These are phyloP conservation scores for Platorchestia sp. DNA, from an alignment of 1,140 invertebrate genomes.

Conservation along the genomic window DNA sequence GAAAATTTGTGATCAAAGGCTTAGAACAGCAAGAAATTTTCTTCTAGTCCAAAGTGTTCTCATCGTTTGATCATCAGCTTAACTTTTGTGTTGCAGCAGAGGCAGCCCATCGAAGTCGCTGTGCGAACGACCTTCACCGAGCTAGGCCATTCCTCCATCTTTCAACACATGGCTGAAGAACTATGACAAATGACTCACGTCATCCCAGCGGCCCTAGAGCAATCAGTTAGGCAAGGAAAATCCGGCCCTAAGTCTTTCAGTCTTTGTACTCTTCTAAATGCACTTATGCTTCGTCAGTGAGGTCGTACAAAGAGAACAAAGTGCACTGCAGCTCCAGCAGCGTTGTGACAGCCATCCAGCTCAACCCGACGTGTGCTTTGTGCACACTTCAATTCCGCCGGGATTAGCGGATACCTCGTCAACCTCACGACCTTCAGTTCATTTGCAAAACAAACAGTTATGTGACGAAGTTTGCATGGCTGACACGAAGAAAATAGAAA, in stretches of 20 bases:
- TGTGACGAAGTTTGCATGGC: neutral
- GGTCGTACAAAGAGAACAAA: neutral
- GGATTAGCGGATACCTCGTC: neutral
- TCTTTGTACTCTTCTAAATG: neutral
- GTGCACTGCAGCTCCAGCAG: neutral
- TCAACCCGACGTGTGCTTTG: neutral
- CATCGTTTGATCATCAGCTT: neutral
- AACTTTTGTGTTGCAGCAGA: neutral
- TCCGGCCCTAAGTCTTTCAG: neutral
- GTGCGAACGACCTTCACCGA: neutral
- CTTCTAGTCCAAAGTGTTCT: neutral
- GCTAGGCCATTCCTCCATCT: neutral
- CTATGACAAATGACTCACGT: neutral
- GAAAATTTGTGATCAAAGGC: neutral
- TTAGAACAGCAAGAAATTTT: neutral
- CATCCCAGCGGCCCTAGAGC: neutral
- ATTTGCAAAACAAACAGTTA: neutral
- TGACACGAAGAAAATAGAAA: no score
- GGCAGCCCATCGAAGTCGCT: neutral
- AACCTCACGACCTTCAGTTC: neutral
- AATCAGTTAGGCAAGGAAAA: conserved; percentile 27
- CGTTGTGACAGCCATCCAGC: neutral
- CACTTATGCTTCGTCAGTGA: neutral
- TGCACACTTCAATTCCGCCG: neutral
- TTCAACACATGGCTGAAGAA: neutral